Conservation (phyloP, 2,797 vertebrate species). For the Cheirogaleus major region DNA sequence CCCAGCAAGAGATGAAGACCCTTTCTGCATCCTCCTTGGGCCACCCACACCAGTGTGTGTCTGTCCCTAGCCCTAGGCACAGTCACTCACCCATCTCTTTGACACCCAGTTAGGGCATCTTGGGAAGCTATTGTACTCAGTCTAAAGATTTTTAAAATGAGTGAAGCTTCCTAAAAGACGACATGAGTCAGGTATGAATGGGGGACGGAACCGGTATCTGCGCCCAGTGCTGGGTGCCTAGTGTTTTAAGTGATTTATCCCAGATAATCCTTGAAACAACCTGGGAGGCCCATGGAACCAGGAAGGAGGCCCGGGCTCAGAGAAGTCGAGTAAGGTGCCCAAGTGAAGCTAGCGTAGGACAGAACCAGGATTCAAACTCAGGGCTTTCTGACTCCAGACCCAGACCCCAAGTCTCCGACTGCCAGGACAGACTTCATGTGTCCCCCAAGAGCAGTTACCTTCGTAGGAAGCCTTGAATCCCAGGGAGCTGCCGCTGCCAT, state of each 20-base stretch:
- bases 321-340: not conserved
- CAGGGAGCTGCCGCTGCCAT: constrained; percentile 95
- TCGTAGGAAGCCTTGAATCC: constrained; percentile 98
- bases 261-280: not conserved
- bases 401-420: not conserved
- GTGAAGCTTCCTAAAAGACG: not conserved
- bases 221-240: too few species aligned
- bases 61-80: not conserved
- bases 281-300: not conserved
- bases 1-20: not conserved
- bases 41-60: not conserved
- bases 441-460: constrained; percentile 87
- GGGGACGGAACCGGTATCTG: not conserved
- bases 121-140: not conserved
- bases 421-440: fast-evolving
- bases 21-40: not conserved
- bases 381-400: not conserved
- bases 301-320: not conserved
- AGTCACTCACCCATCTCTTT: not conserved
- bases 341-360: not conserved
- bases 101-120: not conserved
- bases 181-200: not conserved
- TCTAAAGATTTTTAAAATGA: not conserved
- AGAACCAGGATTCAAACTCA: not conserved
- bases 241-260: not conserved